phyloP scores from a whole-genome alignment of 1,140 invertebrate genomes.

The Cydia splendana region DNA sequence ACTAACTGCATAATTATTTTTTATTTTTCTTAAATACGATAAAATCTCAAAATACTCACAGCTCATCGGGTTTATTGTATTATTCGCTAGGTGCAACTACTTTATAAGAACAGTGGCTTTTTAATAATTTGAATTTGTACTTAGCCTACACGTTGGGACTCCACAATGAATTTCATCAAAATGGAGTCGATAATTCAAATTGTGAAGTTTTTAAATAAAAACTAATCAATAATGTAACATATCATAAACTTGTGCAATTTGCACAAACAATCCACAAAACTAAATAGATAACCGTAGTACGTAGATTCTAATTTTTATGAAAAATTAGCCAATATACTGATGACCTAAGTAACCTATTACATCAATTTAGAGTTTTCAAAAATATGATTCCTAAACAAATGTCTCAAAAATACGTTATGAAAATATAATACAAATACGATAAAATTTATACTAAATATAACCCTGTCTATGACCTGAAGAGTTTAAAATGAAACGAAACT shows the following conservation, averaged over 20 bases:
- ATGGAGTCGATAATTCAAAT: conserved; percentile 56
- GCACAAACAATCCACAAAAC: conserved; percentile 24
- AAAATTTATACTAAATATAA: conserved; percentile 80
- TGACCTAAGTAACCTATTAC: conserved; percentile 67
- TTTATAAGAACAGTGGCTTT: conserved; percentile 79
- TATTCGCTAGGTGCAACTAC: conserved; percentile 78
- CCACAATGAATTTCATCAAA: conserved; percentile 62
- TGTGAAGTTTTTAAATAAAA: conserved; percentile 46
- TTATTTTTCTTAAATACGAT: conserved; percentile 77
- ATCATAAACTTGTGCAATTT: conserved; percentile 5
- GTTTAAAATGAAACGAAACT: conserved; percentile 67
- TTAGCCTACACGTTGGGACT: conserved; percentile 75
- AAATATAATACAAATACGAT: conserved; percentile 80
- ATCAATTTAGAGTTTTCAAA: conserved; percentile 77
- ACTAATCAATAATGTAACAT: conserved; percentile 30
- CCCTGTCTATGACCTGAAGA: conserved; percentile 80
- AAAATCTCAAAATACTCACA: conserved; percentile 80
- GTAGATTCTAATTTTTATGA: conserved; percentile 31
- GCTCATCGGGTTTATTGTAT: conserved; percentile 79
- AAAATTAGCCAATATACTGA: conserved; percentile 61
- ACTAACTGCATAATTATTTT: conserved; percentile 62
- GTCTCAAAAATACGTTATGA: conserved; percentile 79
- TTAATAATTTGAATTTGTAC: conserved; percentile 80
- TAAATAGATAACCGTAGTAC: conserved; percentile 25
- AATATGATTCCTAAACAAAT: conserved; percentile 79